These are phyloP conservation scores for Brachypodius melanocephalos DNA, from an alignment of 2,113 vertebrate genomes.

Conservation along the genomic window DNA sequence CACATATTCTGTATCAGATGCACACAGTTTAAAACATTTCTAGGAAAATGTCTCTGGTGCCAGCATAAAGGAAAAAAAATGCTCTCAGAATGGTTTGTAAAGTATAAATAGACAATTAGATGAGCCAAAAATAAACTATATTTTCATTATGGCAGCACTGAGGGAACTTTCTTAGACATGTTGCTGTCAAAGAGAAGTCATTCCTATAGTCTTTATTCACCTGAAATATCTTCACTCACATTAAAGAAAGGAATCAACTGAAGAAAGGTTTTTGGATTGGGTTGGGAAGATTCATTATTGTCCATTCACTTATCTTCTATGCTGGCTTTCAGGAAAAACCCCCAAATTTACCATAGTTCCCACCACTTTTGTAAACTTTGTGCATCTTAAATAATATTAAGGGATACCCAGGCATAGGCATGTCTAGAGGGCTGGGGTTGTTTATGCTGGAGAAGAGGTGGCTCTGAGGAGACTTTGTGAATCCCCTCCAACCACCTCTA, in stretches of 20 bases:
- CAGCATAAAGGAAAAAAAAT: background rate
- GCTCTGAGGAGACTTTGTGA: background rate
- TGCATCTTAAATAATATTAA: background rate
- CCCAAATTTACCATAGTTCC: background rate
- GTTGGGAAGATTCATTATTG: background rate
- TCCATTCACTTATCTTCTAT: background rate
- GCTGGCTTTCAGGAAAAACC: background rate
- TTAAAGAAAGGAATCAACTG: background rate
- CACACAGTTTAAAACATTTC: background rate
- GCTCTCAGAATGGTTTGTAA: background rate
- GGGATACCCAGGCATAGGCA: background rate
- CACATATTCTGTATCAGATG: background rate
- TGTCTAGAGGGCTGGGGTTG: background rate
- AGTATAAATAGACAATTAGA: background rate
- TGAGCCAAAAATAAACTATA: background rate
- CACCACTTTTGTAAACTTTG: background rate
- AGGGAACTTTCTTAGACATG: background rate
- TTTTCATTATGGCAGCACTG: background rate
- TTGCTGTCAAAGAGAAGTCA: background rate
- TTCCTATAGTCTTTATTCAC: background rate
- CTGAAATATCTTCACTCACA: background rate
- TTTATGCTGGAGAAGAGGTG: background rate
- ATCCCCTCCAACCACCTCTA: background rate
- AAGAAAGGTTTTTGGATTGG: background rate
- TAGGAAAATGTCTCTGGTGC: background rate